Conservation (phyloP, 2,113 vertebrate species). For the Erythrocercus mccallii region DNA sequence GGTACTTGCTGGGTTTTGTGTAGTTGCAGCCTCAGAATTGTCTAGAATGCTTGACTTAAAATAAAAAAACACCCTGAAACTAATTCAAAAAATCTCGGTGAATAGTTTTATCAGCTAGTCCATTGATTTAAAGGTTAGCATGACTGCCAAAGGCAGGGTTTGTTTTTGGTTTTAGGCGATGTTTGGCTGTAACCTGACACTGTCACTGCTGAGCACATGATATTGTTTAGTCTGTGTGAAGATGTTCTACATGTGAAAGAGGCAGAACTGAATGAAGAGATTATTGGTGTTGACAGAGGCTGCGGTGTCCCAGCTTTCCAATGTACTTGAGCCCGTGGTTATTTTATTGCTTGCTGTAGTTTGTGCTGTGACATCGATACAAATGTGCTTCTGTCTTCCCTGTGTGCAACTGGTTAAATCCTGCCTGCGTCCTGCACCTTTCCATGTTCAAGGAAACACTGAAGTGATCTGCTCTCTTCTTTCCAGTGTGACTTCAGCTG, state of each 20-base stretch:
- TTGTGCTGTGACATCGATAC: not conserved
- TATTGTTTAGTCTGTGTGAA: not conserved
- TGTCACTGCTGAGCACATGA: slow-evolving; percentile 54
- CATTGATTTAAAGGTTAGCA: not conserved
- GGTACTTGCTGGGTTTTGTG: not conserved
- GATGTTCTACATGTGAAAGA: not conserved
- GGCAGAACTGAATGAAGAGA: not conserved
- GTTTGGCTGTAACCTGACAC: slow-evolving; percentile 44
- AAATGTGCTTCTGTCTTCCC: not conserved
- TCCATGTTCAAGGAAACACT: not conserved
- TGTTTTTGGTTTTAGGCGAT: not conserved
- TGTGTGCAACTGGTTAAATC: not conserved
- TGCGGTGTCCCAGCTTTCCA: not conserved
- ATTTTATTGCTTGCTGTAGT: not conserved
- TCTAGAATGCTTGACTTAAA: not conserved
- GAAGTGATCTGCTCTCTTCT: not conserved
- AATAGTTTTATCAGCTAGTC: not conserved
- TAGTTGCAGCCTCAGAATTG: not conserved
- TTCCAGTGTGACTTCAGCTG: not conserved
- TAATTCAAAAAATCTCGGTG: not conserved
- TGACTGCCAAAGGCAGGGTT: not conserved
- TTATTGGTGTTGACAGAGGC: not conserved
- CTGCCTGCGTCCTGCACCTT: not conserved
- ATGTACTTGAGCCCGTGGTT: not conserved
- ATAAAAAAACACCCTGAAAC: not conserved